Conservation (phyloP, 1,140 invertebrate species). For the Cephus cinctus region DNA sequence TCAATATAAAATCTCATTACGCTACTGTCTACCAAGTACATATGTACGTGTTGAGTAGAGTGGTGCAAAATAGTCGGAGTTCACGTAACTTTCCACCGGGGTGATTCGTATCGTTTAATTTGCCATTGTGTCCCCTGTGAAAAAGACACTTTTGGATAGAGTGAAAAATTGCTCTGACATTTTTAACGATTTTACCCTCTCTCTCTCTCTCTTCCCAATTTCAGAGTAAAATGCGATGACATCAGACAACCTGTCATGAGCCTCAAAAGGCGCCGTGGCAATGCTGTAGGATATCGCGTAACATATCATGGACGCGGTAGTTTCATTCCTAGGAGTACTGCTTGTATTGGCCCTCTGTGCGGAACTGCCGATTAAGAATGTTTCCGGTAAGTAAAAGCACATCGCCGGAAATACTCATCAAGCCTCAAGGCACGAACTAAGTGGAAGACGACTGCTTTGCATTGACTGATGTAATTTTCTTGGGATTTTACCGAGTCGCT, state of each 20-base stretch:
- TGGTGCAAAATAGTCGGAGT: too few relatives aligned
- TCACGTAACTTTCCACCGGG: too few relatives aligned
- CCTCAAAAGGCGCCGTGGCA: slow-evolving; percentile 33
- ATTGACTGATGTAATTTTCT: too few relatives aligned
- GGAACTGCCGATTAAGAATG: slow-evolving; percentile 42
- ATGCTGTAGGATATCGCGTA: slow-evolving; percentile 42
- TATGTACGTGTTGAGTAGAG: too few relatives aligned
- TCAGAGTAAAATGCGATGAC: slow-evolving; percentile 42
- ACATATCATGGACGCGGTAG: slow-evolving; percentile 49
- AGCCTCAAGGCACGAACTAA: too few relatives aligned
- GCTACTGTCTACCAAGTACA: too few relatives aligned
- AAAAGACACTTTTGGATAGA: background rate
- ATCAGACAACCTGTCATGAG: slow-evolving; percentile 44
- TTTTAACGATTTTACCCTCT: slow-evolving; percentile 3
- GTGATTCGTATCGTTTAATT: too few relatives aligned
- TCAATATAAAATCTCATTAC: background rate
- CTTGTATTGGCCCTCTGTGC: slow-evolving; percentile 36
- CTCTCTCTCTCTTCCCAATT: slow-evolving; percentile 15
- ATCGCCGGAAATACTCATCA: too few relatives aligned
- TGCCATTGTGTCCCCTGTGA: too few relatives aligned
- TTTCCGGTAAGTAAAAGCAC: slow-evolving; percentile 43
- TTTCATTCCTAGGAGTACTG: slow-evolving; percentile 43
- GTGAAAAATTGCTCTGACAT: background rate
- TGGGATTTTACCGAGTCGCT: too few relatives aligned
- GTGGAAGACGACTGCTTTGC: too few relatives aligned